Evolutionary conservation across 2,113 vertebrate species (phyloP).

Genomic region (Leptosomus discolor): DNA sequence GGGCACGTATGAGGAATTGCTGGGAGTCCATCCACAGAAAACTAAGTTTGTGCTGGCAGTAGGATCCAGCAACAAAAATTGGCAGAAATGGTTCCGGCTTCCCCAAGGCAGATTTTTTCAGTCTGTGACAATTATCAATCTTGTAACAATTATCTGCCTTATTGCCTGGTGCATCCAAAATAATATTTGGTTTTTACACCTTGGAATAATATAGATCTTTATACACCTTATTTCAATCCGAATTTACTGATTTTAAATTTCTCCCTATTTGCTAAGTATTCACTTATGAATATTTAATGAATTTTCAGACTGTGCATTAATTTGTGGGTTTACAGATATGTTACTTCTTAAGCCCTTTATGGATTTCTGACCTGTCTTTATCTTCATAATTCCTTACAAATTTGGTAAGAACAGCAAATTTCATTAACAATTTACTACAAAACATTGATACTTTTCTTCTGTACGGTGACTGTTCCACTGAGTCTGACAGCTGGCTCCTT

Average conservation of each 20-base stretch:
- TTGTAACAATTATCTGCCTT: neutral
- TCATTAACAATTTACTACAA: neutral
- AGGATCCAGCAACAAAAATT: neutral
- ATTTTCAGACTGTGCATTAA: neutral
- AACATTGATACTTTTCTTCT: neutral
- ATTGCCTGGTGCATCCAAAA: neutral
- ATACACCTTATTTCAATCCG: neutral
- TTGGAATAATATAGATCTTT: neutral
- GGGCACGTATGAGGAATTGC: neutral
- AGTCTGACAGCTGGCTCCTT: neutral
- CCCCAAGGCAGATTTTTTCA: neutral
- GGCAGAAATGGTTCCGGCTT: neutral
- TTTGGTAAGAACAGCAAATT: neutral
- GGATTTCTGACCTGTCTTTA: neutral
- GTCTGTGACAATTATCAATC: neutral
- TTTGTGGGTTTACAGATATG: neutral
- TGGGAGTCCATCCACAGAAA: neutral
- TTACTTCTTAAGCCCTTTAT: neutral
- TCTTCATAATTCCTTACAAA: neutral
- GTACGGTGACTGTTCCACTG: neutral
- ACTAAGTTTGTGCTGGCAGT: neutral
- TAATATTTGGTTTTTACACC: neutral
- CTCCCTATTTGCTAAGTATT: neutral
- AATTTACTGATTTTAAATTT: neutral
- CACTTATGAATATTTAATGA: neutral